Base-by-base conservation (phyloP, 2,797 vertebrate genomes). In the Esox masquinongy region DNA sequence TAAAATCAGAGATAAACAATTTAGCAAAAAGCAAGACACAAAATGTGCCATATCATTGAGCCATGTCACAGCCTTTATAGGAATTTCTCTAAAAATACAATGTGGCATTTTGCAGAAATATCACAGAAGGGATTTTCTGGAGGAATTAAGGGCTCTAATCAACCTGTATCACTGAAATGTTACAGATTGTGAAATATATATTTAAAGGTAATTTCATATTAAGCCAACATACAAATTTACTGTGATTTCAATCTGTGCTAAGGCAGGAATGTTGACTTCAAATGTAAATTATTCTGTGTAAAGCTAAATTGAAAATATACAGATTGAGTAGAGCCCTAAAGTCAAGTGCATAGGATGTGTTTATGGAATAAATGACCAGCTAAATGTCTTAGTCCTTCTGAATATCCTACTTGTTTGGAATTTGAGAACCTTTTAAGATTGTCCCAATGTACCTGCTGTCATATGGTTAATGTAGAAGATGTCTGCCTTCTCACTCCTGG, bases 281-380 rank as follows among this genome's bases (percentile, higher is more conserved):
- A 34, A 2, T 34, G 2, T 2, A 34, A 34, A 34, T 2, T 34
- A 34, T 34, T 2, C 34, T 34, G 34, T 34, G 34, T 34, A 34
- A 34, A 34, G 34, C 34, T 34, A 34, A 34, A 34, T 5, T 34
- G 34, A 2, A 34, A 34, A 34, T 34, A 34, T 34, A 5, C 34
- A 34, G 34, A 34, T 34, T 34, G 34, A 34, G 34, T 2, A 34
- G 34, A 34, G 34, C 34, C 34, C 34, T 66, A 43, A 77, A 76
- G 77, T 74, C 19, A 86, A 90, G 87, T 90, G 87, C 87, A 88
- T 88, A 83, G 74, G 50, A 77, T 72, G 53, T 63, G 76, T 73
- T 75, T 24, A 63, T 59, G 74, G 39, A 76, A 80, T 77, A 80
- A 59, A 74, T 72, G 47, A 79, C 67, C 64, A 79, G 73, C 77